Base-by-base conservation (phyloP, 2,113 vertebrate species). In the Nansenia antarctica region DNA sequence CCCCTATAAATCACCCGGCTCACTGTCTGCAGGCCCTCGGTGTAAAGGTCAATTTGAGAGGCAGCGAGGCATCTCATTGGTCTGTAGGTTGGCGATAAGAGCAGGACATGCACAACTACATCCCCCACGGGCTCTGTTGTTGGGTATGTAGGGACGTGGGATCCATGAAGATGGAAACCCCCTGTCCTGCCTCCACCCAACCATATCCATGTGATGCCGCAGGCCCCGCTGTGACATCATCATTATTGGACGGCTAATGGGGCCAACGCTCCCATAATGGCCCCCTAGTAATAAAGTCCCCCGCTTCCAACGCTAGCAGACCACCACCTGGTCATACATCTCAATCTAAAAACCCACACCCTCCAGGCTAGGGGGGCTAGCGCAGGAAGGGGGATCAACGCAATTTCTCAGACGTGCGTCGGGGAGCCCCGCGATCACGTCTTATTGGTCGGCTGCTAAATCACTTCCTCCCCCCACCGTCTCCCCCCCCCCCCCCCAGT, bases 321-420 rank as follows among this genome's bases (percentile, higher is more conserved):
- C 14, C 12, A 29, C 14, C 9, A 65, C 52, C 14, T 53, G 37
- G 65, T 67, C 66, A 76, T 82, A 64, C 70, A 74, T 76, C 73
- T 58, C 62, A 54, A 62, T 70, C 70, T 20, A 67, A 79, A 68
- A 72, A n/a, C 54, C 57, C 26, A n/a, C 61, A 54, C 65, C n/a
- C 29, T 47, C 35, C 3, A 42, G 65, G 70, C 30, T 6, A 18
- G 26, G 12, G 30, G 29, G 72, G 18, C 45, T 49, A 20, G 68
- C 65, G 68, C 65, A 29, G 68, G 37, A 18, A 52, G 68, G n/a
- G n/a, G n/a, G n/a, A n/a, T n/a, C 65, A 78, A 72, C 55, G 42
- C 59, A 77, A 72, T 58, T 67, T 30, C n/a, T n/a, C 57, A 73
- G 62, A 45, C 60, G 59, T 47, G 52, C 60, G 68, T 30, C 32